Percentiles rank a stretch among this genome's conserved stretches.
Conservation (phyloP, 2,113 vertebrate genomes). For the Thinocorus orbignyianus region DNA sequence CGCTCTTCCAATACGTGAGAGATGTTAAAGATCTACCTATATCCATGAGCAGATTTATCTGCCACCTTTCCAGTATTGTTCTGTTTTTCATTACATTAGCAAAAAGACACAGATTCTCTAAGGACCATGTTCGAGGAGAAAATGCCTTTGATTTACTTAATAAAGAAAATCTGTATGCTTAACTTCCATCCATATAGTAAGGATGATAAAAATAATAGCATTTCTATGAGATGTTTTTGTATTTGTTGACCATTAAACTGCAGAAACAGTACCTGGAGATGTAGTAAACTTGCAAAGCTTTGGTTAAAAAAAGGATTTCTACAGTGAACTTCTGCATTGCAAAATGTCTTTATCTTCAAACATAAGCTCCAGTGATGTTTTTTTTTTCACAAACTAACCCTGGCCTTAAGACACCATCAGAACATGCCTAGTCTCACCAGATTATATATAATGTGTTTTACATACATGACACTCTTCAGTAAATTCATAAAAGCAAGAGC, state of each 20-base stretch:
- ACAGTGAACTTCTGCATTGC: not conserved
- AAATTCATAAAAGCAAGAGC: not conserved
- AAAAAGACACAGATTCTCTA: not conserved
- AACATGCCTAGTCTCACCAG: not conserved
- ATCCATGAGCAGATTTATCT: not conserved
- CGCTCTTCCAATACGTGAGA: not conserved
- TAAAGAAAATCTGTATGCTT: not conserved
- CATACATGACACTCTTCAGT: not conserved
- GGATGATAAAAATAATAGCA: not conserved
- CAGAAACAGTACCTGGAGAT: not conserved
- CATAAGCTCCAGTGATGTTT: not conserved
- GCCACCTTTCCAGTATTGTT: not conserved
- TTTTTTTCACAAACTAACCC: not conserved
- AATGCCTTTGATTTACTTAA: not conserved
- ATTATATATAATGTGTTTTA: not conserved
- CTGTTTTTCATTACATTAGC: not conserved
- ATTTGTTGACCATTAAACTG: not conserved
- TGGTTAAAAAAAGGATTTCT: not conserved
- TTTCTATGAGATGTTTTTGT: not conserved
- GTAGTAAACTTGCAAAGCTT: not conserved
- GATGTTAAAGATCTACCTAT: not conserved
- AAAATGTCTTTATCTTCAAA: not conserved
- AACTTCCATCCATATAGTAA: not conserved
- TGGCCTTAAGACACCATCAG: not conserved
- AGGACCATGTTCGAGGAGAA: not conserved